Conservation (phyloP, 2,888 invertebrate species). For the Bombyx huttoni region DNA sequence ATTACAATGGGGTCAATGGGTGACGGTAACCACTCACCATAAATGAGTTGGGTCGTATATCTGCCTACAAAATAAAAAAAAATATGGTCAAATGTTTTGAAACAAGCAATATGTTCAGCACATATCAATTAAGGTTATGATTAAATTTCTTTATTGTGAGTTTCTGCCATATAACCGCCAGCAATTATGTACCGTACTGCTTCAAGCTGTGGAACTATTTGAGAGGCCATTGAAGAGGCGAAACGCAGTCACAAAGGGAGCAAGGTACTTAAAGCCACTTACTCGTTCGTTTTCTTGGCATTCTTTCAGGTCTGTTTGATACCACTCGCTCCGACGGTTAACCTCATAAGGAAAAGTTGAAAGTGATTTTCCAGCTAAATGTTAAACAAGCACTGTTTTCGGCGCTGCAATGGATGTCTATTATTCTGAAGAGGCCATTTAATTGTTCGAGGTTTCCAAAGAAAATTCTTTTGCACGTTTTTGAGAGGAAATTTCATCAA, state of each 20-base stretch:
- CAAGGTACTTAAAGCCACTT: slow-evolving; percentile 35
- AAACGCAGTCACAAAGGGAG: slow-evolving; percentile 42
- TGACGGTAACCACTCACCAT: too few species aligned
- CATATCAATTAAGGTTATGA: too few species aligned
- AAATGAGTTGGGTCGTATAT: background rate
- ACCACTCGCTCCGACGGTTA: slow-evolving; percentile 9
- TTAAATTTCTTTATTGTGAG: background rate
- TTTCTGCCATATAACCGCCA: background rate
- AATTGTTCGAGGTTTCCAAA: background rate
- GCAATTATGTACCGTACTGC: slow-evolving; percentile 11
- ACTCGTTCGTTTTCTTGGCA: slow-evolving; percentile 40
- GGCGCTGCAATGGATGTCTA: slow-evolving; percentile 1
- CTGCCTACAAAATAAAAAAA: background rate
- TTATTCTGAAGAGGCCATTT: background rate
- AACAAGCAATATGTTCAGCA: too few species aligned
- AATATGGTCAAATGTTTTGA: too few species aligned
- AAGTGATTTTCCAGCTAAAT: slow-evolving; percentile 4
- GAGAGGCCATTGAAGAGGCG: slow-evolving; percentile 34
- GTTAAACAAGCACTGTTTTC: slow-evolving; percentile 4
- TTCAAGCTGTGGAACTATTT: slow-evolving; percentile 28
- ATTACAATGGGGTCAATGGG: too few species aligned
- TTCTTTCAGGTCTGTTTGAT: slow-evolving; percentile 36
- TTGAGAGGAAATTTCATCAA: background rate
- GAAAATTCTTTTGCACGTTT: background rate
- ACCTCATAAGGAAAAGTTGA: slow-evolving; percentile 7